Conservation (phyloP, 2,797 vertebrate genomes). For the Phalloptychus januarius region DNA sequence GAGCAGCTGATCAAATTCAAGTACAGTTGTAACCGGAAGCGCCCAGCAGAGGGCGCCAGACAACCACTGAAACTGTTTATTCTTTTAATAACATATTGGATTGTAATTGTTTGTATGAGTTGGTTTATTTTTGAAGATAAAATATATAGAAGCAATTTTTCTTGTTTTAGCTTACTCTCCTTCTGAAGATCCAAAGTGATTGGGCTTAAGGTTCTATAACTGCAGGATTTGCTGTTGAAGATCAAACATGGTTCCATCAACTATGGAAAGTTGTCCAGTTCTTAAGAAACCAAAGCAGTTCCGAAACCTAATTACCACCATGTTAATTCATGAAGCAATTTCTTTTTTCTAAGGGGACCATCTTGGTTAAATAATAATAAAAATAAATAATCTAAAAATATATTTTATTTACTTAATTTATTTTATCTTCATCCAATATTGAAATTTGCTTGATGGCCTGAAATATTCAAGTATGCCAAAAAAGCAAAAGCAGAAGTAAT, state of each 20-base stretch:
- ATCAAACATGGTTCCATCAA: background rate
- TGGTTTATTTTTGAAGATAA: background rate
- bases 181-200: background rate
- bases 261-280: background rate
- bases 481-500: background rate
- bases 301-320: background rate
- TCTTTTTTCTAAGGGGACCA: background rate
- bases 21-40: background rate
- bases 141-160: background rate
- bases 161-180: background rate
- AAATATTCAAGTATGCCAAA: background rate
- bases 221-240: background rate
- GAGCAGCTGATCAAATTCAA: rapidly evolving
- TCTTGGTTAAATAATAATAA: too few relatives aligned
- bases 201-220: background rate
- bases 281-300: background rate
- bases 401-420: background rate
- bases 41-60: constrained; percentile 31
- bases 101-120: background rate
- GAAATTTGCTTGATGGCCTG: background rate
- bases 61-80: constrained; percentile 3
- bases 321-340: background rate
- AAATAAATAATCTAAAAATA: background rate
- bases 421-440: background rate
- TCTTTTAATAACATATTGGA: constrained; percentile 25